Evolutionary conservation across 2,797 vertebrate genomes (phyloP).

Genomic region (Cryptoprocta ferox): DNA sequence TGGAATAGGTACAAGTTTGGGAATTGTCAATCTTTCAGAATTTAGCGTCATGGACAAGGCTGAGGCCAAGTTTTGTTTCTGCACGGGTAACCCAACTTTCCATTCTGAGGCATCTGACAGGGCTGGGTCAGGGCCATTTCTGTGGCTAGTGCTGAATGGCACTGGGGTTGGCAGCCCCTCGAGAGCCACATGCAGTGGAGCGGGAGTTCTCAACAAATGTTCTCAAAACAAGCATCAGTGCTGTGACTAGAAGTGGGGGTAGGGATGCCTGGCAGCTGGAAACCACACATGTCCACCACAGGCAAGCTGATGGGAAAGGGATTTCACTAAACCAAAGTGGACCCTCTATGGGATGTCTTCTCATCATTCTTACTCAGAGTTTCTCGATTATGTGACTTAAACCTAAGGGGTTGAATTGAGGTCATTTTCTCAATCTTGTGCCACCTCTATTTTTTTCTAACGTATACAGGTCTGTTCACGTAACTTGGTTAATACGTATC

Average conservation of each 20-base stretch:
- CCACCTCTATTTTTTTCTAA: background rate
- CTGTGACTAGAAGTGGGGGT: background rate
- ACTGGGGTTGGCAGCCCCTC: background rate
- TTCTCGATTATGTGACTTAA: background rate
- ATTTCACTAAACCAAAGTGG: background rate
- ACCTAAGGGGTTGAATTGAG: background rate
- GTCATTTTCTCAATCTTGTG: background rate
- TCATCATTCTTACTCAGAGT: background rate
- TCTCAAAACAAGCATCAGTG: background rate
- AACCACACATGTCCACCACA: background rate
- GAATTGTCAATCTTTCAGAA: background rate
- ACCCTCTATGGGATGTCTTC: background rate
- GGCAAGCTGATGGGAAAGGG: background rate
- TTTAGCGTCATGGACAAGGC: background rate
- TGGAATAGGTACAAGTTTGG: background rate
- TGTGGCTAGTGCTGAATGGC: background rate
- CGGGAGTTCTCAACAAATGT: background rate
- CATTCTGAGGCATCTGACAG: background rate
- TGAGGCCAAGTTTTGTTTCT: background rate
- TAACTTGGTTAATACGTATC: background rate
- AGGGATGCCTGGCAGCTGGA: background rate
- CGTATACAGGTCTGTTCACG: background rate
- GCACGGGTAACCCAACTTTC: background rate
- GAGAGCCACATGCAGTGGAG: background rate
- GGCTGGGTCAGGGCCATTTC: conserved; percentile 15